These are phyloP conservation scores for Falco biarmicus DNA, from an alignment of 2,797 vertebrate genomes.

Conservation along the genomic window DNA sequence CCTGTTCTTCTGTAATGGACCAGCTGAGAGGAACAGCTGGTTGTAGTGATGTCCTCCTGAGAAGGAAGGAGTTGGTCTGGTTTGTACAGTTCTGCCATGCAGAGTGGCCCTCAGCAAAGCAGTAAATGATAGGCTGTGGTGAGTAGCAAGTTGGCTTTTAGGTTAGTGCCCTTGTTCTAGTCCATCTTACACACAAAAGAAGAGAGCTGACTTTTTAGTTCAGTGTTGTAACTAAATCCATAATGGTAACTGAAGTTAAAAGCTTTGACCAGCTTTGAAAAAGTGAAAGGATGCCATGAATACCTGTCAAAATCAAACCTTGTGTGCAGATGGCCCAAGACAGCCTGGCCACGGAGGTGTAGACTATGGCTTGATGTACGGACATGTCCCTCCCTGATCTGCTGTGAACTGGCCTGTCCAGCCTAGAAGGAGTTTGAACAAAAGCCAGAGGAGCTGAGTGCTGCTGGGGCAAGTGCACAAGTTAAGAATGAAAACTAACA, in stretches of 20 bases:
- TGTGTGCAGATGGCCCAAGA: background rate
- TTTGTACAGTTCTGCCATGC: background rate
- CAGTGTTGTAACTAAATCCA: background rate
- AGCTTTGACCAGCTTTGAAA: background rate
- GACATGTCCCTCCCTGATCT: background rate
- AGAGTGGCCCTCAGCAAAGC: conserved; percentile 36
- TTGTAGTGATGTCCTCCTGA: background rate
- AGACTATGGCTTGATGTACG: rapidly evolving
- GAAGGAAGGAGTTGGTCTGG: conserved; percentile 31
- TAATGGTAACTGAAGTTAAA: background rate
- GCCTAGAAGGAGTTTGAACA: background rate
- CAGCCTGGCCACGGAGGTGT: background rate
- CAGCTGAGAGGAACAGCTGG: background rate
- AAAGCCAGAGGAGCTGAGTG: background rate
- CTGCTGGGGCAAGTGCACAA: background rate
- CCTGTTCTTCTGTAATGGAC: background rate
- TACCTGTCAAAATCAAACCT: background rate
- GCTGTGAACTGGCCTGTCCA: background rate
- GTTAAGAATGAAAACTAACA: background rate
- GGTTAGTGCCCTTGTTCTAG: background rate
- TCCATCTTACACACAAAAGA: background rate
- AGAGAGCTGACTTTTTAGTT: background rate
- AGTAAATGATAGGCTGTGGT: conserved; percentile 45
- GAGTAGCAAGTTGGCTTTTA: conserved; percentile 59
- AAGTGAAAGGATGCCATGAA: background rate